Evolutionary conservation across 2,888 invertebrate species (phyloP).

Genomic region (Plagodis dolabraria): DNA sequence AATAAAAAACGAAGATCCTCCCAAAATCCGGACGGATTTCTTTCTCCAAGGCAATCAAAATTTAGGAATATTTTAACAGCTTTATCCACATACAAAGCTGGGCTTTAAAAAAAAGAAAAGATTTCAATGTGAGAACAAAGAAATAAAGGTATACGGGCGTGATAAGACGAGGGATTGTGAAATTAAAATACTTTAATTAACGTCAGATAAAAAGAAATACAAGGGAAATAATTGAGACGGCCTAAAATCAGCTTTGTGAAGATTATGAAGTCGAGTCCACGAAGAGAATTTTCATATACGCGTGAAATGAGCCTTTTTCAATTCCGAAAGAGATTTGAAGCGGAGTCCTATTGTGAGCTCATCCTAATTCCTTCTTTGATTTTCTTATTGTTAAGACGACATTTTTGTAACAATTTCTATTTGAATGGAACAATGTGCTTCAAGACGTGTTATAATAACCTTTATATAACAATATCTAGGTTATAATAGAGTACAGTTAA

Average conservation of each 20-base stretch:
- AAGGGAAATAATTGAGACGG: constrained; percentile 49
- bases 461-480: neutral
- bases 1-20: constrained; percentile 70
- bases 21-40: constrained; percentile 66
- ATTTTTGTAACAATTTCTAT: constrained; percentile 32
- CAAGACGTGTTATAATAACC: constrained; percentile 7
- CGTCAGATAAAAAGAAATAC: constrained; percentile 55
- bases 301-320: constrained; percentile 58
- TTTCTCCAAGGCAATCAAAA: constrained; percentile 77
- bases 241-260: constrained; percentile 55
- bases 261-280: constrained; percentile 53
- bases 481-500: too few relatives aligned
- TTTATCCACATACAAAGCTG: constrained; percentile 69
- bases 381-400: constrained; percentile 54
- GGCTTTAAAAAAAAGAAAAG: constrained; percentile 54
- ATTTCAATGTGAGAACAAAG: constrained; percentile 60
- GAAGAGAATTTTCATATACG: constrained; percentile 57
- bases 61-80: constrained; percentile 72
- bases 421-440: constrained; percentile 5
- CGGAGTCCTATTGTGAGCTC: constrained; percentile 51
- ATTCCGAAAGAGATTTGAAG: constrained; percentile 54
- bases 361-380: constrained; percentile 57
- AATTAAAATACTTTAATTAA: constrained; percentile 72
- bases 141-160: constrained; percentile 48
- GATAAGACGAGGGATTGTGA: constrained; percentile 48